Conservation (phyloP, 2,797 vertebrate species). For the Austrolebias charrua region DNA sequence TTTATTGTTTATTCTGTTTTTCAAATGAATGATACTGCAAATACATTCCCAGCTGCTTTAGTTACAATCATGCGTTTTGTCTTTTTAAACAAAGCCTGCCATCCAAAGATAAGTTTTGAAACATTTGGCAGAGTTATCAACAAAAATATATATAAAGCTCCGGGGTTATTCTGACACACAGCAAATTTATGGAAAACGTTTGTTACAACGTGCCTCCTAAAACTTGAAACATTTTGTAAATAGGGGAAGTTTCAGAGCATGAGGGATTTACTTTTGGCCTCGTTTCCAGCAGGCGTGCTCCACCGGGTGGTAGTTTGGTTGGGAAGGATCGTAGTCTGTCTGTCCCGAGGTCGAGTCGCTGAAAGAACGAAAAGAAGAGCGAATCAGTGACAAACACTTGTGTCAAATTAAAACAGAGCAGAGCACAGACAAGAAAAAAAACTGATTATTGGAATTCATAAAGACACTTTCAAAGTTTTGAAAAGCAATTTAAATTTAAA, state of each 20-base stretch:
- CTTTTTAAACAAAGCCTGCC: slow-evolving; percentile 5
- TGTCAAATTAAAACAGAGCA: not conserved
- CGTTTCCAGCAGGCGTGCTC: slow-evolving; percentile 86
- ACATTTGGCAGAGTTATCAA: not conserved
- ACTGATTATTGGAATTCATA: not conserved
- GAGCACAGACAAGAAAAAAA: not conserved
- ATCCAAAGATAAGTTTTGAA: not conserved
- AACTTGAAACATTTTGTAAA: too few species aligned
- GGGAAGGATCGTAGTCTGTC: slow-evolving; percentile 80
- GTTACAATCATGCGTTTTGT: not conserved
- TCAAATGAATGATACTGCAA: not conserved
- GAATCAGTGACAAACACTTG: not conserved
- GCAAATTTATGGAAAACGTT: not conserved
- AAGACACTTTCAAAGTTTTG: too few species aligned
- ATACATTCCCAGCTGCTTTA: not conserved
- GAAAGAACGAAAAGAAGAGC: slow-evolving; percentile 5
- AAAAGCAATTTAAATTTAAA: too few species aligned
- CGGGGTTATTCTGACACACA: not conserved
- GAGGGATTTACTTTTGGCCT: slow-evolving; percentile 79
- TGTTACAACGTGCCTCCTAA: too few species aligned
- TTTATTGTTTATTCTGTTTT: not conserved
- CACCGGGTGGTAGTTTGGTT: slow-evolving; percentile 83
- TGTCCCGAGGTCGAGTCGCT: slow-evolving; percentile 64
- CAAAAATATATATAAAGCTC: not conserved
- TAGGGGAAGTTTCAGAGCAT: not conserved